Evolutionary conservation across 2,888 invertebrate genomes (phyloP), one percentile per base, ranked within the genome.

Genomic region (Congeria kusceri): DNA sequence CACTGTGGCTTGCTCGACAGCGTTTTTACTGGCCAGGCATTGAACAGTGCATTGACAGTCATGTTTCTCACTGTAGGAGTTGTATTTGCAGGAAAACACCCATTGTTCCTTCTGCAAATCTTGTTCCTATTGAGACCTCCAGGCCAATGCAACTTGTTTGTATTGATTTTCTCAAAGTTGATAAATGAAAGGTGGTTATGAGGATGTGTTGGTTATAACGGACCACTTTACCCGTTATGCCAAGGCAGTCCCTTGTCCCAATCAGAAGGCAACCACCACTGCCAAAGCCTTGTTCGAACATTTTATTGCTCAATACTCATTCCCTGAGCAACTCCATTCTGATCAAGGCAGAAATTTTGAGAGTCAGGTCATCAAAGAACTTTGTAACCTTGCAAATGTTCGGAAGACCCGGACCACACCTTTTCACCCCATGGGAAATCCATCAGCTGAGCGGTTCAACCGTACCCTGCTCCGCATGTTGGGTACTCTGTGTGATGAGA

Each of bases 271-370:
- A n/a, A n/a, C n/a, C n/a, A n/a, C n/a, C n/a, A n/a, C n/a, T n/a
- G n/a, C n/a, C n/a, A n/a, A n/a, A n/a, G n/a, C 23, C 2, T 47
- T 76, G n/a, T 68, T 56, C 23, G 28, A 64, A 32, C 57, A 72
- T 27, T 77, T 77, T 39, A 53, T 77, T 7, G 53, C 65, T 11
- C 66, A 70, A 39, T 81, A 70, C 23, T 68, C 77, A 13, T 39
- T 77, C 27, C 81, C 67, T 5, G 32, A 57, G 65, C 66, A 68
- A 15, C 28, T 77, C 18, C 77, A 77, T 32, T 44, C 61, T n/a
- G 77, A 80, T 29, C 72, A 76, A 27, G 80, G 81, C 11, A 25
- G 65, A 15, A 74, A 79, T 23, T 84, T 79, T 65, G 77, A 77
- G 69, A 18, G 39, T 20, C 2, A 25, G 0, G 27, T 80, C 29